Conservation (phyloP, 2,797 vertebrate genomes). For the Smutsia temminckii region DNA sequence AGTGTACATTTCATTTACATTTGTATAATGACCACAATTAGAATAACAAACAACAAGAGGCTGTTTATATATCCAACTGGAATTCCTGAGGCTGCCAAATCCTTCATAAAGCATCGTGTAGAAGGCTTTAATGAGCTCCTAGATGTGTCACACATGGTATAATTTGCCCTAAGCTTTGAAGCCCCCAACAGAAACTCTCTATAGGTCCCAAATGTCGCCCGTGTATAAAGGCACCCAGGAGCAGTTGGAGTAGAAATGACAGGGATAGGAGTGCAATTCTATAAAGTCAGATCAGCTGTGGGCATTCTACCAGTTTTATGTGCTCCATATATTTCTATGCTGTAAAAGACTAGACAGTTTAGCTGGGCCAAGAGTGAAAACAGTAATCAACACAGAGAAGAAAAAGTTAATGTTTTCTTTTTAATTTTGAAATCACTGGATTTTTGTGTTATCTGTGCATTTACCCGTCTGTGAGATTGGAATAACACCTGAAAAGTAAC, state of each 20-base stretch:
- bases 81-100: constrained; percentile 22
- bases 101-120: neutral
- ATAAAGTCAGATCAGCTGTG: neutral
- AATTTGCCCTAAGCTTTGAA: neutral
- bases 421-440: constrained; percentile 29
- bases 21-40: constrained; percentile 56
- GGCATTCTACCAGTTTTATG: neutral
- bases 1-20: constrained; percentile 52
- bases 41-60: constrained; percentile 35
- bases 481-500: neutral
- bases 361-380: neutral
- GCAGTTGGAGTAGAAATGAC: neutral
- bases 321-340: neutral
- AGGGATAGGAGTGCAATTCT: neutral
- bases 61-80: constrained; percentile 22
- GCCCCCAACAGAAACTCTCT: neutral
- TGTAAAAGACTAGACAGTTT: neutral
- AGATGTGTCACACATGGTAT: neutral
- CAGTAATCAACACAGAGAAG: neutral
- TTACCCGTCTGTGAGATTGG: neutral
- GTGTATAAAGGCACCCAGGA: neutral
- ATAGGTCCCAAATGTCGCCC: neutral
- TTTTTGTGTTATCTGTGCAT: constrained; percentile 10
- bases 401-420: constrained; percentile 40
- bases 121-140: constrained; percentile 6